phyloP scores from a whole-genome alignment of 2,113 vertebrate genomes.

The Sylvicapra grimmia region DNA sequence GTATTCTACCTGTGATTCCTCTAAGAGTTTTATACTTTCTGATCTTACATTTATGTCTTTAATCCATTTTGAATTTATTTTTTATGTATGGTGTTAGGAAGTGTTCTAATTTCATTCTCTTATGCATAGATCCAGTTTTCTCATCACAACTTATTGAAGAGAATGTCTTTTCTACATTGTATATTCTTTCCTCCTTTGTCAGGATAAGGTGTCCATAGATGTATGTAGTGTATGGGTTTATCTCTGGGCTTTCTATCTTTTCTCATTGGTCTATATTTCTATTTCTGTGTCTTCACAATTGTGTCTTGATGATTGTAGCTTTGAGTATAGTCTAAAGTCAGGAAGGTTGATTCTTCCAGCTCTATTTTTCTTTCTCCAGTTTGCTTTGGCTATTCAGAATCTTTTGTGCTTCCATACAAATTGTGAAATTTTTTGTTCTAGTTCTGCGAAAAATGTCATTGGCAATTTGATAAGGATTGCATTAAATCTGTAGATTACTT shows the following conservation, averaged over 20 bases:
- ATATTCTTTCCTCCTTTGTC: neutral
- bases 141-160: neutral
- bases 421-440: neutral
- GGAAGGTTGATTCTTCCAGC: neutral
- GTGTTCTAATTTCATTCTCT: neutral
- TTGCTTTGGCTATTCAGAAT: neutral
- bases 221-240: neutral
- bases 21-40: neutral
- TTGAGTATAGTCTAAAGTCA: neutral
- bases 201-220: neutral
- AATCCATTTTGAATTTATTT: neutral
- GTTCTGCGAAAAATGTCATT: neutral
- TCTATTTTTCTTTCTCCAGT: neutral
- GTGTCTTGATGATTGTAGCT: neutral
- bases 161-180: neutral
- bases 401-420: neutral
- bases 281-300: neutral
- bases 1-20: neutral
- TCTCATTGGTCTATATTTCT: neutral
- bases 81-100: neutral
- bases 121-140: neutral
- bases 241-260: neutral
- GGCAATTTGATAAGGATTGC: neutral
- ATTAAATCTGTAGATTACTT: neutral
- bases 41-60: neutral